Percentiles rank a stretch among this genome's conserved stretches.
phyloP scores from a whole-genome alignment of 2,113 vertebrate genomes.

The Lagenorhynchus albirostris region DNA sequence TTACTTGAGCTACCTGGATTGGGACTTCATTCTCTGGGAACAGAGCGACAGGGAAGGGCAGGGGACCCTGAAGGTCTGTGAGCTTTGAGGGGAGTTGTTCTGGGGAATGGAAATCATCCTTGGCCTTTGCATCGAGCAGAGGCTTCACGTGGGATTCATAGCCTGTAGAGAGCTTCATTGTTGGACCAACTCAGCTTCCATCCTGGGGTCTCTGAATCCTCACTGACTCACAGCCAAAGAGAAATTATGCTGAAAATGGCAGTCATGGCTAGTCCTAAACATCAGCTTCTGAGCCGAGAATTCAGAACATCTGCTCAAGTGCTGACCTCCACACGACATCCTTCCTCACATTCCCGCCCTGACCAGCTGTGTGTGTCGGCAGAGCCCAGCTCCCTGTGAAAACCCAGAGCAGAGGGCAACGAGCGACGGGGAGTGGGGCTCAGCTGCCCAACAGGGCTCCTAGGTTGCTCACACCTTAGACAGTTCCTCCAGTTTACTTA shows the following conservation, averaged over 20 bases:
- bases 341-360: background rate
- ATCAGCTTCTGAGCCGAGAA: constrained; percentile 29
- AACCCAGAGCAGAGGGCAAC: background rate
- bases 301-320: constrained; percentile 61
- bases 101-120: background rate
- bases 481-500: background rate
- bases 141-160: background rate
- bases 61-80: too few species aligned
- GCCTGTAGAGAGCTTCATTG: background rate
- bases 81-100: background rate
- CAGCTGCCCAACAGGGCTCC: background rate
- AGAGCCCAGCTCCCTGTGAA: background rate
- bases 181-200: background rate
- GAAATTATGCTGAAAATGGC: background rate
- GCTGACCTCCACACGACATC: constrained; percentile 8
- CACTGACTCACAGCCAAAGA: background rate
- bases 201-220: background rate
- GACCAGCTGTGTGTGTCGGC: constrained; percentile 50
- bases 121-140: background rate
- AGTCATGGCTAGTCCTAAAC: background rate
- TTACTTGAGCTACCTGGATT: background rate
- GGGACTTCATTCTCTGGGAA: background rate
- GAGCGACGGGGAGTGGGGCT: background rate
- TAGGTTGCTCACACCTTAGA: background rate
- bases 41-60: background rate